phyloP scores from a whole-genome alignment of 2,888 invertebrate species.

The Slavum lentiscoides region DNA sequence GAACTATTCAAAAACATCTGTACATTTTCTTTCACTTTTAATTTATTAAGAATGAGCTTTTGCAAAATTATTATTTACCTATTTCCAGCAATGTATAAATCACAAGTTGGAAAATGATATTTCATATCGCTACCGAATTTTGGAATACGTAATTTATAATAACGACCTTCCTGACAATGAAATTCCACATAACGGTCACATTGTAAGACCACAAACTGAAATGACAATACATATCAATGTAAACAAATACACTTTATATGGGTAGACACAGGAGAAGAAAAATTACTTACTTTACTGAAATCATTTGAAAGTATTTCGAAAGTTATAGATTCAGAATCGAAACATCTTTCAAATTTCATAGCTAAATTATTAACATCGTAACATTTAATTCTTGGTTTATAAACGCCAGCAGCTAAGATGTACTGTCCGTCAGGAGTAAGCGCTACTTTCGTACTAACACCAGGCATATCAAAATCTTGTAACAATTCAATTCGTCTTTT shows the following conservation, averaged over 20 bases:
- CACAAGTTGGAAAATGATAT: constrained; percentile 86
- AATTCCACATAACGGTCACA: constrained; percentile 92
- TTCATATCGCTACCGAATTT: constrained; percentile 93
- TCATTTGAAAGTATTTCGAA: constrained; percentile 93
- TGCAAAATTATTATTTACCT: constrained; percentile 63
- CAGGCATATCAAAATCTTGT: constrained; percentile 99
- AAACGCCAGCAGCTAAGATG: constrained; percentile 89
- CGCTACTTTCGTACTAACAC: constrained; percentile 80
- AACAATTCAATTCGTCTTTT: constrained; percentile 91
- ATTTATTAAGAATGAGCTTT: no score
- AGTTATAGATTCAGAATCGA: constrained; percentile 94
- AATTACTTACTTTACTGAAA: constrained; percentile 79
- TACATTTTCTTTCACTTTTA: no score
- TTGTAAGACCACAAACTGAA: constrained; percentile 85
- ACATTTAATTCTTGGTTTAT: constrained; percentile 94
- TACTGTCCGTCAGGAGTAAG: constrained; percentile 90
- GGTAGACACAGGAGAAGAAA: not conserved
- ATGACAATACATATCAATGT: constrained; percentile 56
- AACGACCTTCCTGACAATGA: constrained; percentile 90
- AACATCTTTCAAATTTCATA: constrained; percentile 95
- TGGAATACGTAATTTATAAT: constrained; percentile 88
- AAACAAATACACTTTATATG: not conserved
- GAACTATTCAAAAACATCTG: no score
- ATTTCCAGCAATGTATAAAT: constrained; percentile 88
- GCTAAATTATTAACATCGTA: constrained; percentile 95